Base-by-base conservation (phyloP, 2,797 vertebrate species). In the Darevskia nairensis region DNA sequence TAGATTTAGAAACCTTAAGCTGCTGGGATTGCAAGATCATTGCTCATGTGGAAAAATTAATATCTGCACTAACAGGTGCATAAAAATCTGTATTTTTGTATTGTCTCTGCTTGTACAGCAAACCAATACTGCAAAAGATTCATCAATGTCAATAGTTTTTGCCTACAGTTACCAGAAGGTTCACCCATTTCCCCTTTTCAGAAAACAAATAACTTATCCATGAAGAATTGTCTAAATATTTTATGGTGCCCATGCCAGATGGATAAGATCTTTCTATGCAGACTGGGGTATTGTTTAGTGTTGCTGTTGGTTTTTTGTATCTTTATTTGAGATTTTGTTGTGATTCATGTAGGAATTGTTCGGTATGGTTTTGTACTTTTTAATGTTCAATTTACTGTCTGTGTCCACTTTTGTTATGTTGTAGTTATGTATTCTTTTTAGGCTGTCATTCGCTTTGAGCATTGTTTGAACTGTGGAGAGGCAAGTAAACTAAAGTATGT, bases 1-100 rank as follows among this genome's bases (percentile, higher is more conserved):
- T 90, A 92, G 23, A 10, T 75, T 66, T 92, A 85, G 88, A 91
- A 89, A 69, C 61, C 89, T 39, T 80, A 74, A 32, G 4, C 82
- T 0, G 0, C 61, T 85, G 88, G 21, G 90, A 86, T 15, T 50
- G 77, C 83, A 77, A 91, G 81, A 46, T 89, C 66, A 71, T 29
- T 61, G 55, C 27, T 61, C 19, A 19, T 32, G 35, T 46, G 39
- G 29, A 79, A 59, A 74, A 80, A 88, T 7, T 44, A 84, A 44
- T 39, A 72, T 41, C 61, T 35, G 64, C 17, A 41, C 29, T 79
- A 55, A 29, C n/a, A 80, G n/a, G 76, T 71, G 27, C 25, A 80
- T 80, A 39, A 19, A 71, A 29, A 80, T 81, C 5, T 82, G 50
- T 4, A 15, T 17, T 50, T 59, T 32, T 75, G 2, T 85, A 2